phyloP scores from a whole-genome alignment of 2,797 vertebrate genomes.

The Enoplosus armatus region DNA sequence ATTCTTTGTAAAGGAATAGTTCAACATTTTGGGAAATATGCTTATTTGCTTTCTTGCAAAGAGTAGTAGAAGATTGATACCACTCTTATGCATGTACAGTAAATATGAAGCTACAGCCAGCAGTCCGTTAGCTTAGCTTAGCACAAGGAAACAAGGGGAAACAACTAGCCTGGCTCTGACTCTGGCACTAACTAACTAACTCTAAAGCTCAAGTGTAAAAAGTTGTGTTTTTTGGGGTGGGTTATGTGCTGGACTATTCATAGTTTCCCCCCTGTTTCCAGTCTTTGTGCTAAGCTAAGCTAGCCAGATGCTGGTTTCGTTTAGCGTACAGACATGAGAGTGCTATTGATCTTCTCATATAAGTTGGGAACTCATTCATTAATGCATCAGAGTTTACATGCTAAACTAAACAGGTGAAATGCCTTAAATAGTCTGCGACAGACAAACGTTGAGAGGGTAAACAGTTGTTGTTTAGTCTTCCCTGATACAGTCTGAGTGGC shows the following conservation, averaged over 20 bases:
- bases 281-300: neutral
- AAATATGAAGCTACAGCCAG: neutral
- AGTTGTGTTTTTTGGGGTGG: neutral
- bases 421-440: neutral
- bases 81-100: neutral
- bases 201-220: neutral
- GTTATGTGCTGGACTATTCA: neutral
- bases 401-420: slow-evolving; percentile 2
- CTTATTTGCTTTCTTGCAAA: neutral
- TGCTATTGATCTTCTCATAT: neutral
- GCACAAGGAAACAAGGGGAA: neutral
- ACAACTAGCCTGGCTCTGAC: neutral
- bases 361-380: neutral
- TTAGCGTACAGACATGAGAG: neutral
- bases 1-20: neutral
- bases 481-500: neutral
- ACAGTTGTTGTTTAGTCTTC: neutral
- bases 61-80: neutral
- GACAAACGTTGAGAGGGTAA: neutral
- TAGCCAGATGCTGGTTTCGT: neutral
- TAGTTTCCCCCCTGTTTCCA: neutral
- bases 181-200: neutral
- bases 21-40: neutral
- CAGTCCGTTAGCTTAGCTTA: neutral
- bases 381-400: neutral